These are phyloP conservation scores for Apeira syringaria DNA, from an alignment of 2,888 invertebrate species.

Conservation along the genomic window DNA sequence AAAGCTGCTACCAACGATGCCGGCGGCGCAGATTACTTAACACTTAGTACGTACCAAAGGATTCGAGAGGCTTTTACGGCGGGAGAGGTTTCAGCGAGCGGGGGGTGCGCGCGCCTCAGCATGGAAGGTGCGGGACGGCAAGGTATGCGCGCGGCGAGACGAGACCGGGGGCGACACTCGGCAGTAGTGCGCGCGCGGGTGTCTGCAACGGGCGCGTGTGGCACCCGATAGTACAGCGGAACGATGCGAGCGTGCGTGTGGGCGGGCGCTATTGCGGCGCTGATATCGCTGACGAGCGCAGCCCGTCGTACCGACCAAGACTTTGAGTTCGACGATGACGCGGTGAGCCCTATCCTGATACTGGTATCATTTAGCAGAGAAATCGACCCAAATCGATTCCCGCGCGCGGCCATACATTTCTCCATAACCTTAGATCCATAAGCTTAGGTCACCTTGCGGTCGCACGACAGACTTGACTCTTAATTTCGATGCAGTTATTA, in stretches of 20 bases:
- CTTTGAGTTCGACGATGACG: conserved; percentile 75
- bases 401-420: background rate
- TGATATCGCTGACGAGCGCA: conserved; percentile 39
- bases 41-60: background rate
- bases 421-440: background rate
- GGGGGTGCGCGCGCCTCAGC: background rate
- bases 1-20: background rate
- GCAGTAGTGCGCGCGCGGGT: conserved; percentile 18
- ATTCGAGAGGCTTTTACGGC: background rate
- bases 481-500: too few relatives aligned
- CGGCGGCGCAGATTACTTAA: background rate
- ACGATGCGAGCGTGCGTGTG: conserved; percentile 39
- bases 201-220: conserved; percentile 4
- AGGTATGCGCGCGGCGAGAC: conserved; percentile 5
- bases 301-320: conserved; percentile 59
- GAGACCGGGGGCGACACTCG: conserved; percentile 5
- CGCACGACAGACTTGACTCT: too few relatives aligned
- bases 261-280: conserved; percentile 31
- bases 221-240: conserved; percentile 34
- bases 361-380: background rate
- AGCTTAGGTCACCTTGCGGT: background rate
- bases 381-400: background rate
- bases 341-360: conserved; percentile 44
- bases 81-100: conserved; percentile 6
- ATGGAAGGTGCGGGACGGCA: background rate